Percentiles rank a stretch among this genome's conserved stretches.
These are phyloP conservation scores for Paraplagusia blochii DNA, from an alignment of 2,113 vertebrate genomes.

Conservation along the genomic window DNA sequence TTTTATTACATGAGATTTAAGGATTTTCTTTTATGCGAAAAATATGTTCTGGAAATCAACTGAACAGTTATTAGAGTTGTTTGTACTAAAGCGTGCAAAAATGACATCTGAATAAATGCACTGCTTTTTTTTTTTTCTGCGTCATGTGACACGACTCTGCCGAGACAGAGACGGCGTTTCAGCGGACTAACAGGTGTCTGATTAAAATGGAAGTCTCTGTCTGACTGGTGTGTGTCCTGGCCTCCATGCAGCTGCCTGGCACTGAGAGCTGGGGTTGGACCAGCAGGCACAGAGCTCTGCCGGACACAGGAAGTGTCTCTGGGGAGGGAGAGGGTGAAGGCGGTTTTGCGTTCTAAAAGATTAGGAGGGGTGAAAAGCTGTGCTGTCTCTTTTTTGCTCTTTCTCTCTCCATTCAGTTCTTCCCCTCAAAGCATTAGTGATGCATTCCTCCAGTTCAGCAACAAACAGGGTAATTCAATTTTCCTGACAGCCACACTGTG, in stretches of 20 bases:
- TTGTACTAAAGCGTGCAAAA: no score
- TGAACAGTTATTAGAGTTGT: no score
- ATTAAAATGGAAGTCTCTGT: constrained; percentile 18
- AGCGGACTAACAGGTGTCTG: not conserved
- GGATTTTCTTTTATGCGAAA: no score
- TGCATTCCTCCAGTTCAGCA: constrained; percentile 69
- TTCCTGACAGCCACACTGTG: constrained; percentile 61
- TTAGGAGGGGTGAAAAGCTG: not conserved
- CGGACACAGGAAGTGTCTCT: constrained; percentile 62
- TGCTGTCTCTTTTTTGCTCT: not conserved
- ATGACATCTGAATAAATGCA: no score
- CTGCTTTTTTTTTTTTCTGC: no score
- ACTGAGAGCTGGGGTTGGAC: constrained; percentile 24
- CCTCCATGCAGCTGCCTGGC: constrained; percentile 58
- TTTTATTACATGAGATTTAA: no score
- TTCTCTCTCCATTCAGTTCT: constrained; percentile 56
- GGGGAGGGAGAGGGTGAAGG: not conserved
- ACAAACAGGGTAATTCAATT: constrained; percentile 71
- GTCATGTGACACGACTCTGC: no score
- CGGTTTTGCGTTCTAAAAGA: not conserved
- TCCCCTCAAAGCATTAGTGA: constrained; percentile 71
- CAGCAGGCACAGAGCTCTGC: constrained; percentile 55
- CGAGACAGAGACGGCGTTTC: not conserved
- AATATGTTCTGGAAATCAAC: no score
- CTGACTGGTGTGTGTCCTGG: constrained; percentile 31